Evolutionary conservation across 1,140 invertebrate species (phyloP).

Genomic region (Brachionus paranguensis): DNA sequence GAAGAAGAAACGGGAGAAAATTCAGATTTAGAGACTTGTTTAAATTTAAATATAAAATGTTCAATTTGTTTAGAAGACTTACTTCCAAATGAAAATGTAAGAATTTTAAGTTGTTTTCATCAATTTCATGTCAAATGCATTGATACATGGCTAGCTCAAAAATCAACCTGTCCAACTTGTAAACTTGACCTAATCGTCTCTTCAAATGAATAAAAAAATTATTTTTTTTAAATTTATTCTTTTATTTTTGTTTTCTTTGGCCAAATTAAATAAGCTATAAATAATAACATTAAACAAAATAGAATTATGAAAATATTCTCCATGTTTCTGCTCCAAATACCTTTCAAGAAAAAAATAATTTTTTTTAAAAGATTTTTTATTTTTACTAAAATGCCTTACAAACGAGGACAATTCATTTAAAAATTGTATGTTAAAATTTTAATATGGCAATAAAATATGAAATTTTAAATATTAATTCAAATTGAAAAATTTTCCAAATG

Average conservation of each 20-base stretch:
- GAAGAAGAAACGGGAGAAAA: background rate
- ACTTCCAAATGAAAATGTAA: background rate
- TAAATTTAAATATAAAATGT: background rate
- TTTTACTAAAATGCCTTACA: background rate
- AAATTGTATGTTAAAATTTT: too few relatives aligned
- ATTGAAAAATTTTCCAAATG: too few relatives aligned
- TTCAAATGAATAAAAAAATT: background rate
- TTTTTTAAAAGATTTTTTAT: background rate
- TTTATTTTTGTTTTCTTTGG: background rate
- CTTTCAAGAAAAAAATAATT: background rate
- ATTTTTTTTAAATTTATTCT: background rate
- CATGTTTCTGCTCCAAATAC: background rate
- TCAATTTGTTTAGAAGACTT: constrained; percentile 21
- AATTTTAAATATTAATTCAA: too few relatives aligned
- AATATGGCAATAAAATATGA: too few relatives aligned
- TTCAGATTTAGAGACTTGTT: background rate
- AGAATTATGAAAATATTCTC: background rate
- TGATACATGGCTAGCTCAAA: constrained; percentile 84
- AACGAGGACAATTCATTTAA: too few relatives aligned
- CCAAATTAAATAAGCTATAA: background rate
- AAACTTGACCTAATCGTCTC: constrained; percentile 72
- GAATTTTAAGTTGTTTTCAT: constrained; percentile 84
- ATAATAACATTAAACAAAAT: background rate
- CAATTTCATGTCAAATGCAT: constrained; percentile 89
- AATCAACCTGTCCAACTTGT: constrained; percentile 89